These are phyloP conservation scores for Cyprinodon brontotheroides DNA, from an alignment of 2,113 vertebrate species.

Conservation along the genomic window DNA sequence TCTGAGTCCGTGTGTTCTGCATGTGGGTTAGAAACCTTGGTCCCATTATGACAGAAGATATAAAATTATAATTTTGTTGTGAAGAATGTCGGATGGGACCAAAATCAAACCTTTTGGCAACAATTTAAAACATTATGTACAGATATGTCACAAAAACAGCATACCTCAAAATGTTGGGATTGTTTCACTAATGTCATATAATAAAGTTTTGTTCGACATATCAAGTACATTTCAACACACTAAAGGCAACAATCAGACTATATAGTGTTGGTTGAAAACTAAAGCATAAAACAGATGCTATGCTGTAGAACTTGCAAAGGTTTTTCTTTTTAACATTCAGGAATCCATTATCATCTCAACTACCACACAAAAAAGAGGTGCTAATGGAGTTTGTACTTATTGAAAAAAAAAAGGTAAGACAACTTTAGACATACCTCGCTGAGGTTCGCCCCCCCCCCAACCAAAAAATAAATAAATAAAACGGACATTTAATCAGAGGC, in stretches of 20 bases:
- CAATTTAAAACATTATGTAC: no score
- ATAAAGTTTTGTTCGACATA: conserved; percentile 31
- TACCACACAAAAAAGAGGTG: conserved; percentile 23
- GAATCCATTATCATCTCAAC: conserved; percentile 19
- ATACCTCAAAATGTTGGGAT: conserved; percentile 12
- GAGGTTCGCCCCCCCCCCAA: not conserved
- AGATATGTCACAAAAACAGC: no score
- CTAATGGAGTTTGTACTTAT: conserved; percentile 53
- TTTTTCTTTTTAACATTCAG: conserved; percentile 50
- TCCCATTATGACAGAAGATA: no score
- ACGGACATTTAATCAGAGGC: conserved; percentile 15
- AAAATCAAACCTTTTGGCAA: no score
- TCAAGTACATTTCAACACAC: conserved; percentile 31
- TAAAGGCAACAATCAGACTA: conserved; percentile 15
- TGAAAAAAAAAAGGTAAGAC: conserved; percentile 44
- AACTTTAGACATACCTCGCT: conserved; percentile 19
- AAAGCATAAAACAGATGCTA: conserved; percentile 59
- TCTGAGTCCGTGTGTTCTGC: no score
- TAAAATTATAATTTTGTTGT: no score
- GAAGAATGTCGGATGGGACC: no score
- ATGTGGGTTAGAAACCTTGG: no score
- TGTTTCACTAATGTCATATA: conserved; percentile 24
- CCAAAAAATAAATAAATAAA: conserved; percentile 4
- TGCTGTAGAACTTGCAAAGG: conserved; percentile 54
- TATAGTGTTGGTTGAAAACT: conserved; percentile 39